Percentiles rank a stretch among this genome's conserved stretches.
Conservation (phyloP, 2,113 vertebrate genomes). For the Phalacrocorax carbo region DNA sequence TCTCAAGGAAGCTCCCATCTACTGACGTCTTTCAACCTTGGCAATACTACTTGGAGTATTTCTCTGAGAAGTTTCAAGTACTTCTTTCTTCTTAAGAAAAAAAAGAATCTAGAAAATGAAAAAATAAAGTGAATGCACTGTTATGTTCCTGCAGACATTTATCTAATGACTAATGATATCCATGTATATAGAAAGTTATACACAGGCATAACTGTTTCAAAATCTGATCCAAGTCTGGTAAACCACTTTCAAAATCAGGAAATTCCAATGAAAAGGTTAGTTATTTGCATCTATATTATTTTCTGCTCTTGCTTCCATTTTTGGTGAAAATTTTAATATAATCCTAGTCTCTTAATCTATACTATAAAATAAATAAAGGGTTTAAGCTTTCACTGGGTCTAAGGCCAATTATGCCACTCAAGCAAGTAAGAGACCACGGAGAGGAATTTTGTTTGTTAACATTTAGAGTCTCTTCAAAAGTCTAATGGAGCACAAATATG, state of each 20-base stretch:
- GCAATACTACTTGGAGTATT: neutral
- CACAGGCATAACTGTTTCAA: slow-evolving; percentile 10
- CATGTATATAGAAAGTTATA: slow-evolving; percentile 16
- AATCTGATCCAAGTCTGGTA: slow-evolving; percentile 29
- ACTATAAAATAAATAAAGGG: neutral
- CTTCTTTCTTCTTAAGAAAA: neutral
- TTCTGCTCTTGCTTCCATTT: slow-evolving; percentile 13
- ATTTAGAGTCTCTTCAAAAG: neutral
- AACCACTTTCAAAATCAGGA: slow-evolving; percentile 55
- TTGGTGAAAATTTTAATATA: slow-evolving; percentile 9
- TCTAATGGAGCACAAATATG: neutral
- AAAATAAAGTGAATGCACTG: neutral
- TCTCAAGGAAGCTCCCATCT: neutral
- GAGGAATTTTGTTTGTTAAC: neutral
- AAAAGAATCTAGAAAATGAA: neutral
- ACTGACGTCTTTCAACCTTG: neutral
- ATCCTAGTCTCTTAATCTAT: neutral
- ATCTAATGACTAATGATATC: slow-evolving; percentile 23
- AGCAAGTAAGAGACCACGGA: neutral
- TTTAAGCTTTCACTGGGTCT: neutral
- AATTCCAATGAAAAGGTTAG: slow-evolving; percentile 44
- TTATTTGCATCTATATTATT: slow-evolving; percentile 23
- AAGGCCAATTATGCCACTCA: neutral
- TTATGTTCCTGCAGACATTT: neutral
- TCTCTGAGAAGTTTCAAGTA: neutral